phyloP scores from a whole-genome alignment of 2,113 vertebrate genomes.

The Podarcis cretensis region DNA sequence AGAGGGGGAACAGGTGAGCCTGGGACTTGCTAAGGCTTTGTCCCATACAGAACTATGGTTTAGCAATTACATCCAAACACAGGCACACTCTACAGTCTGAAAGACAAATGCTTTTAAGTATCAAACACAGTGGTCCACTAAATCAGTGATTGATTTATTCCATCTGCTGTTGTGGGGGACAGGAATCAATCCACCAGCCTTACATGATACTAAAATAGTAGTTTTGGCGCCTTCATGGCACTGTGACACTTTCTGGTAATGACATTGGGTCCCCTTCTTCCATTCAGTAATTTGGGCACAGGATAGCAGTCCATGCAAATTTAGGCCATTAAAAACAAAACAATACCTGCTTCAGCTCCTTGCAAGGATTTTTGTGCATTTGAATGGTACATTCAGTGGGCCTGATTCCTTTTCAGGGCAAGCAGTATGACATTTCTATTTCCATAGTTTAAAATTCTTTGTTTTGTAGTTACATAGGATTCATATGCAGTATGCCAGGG shows the following conservation, averaged over 20 bases:
- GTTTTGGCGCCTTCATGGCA: background rate
- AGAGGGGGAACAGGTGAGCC: no score
- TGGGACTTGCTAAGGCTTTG: no score
- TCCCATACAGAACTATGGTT: no score
- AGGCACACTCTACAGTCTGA: slow-evolving; percentile 17
- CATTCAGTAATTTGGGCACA: background rate
- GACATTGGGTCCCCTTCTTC: background rate
- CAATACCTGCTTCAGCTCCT: no score
- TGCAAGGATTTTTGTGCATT: background rate
- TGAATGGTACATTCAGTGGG: background rate
- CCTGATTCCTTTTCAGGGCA: background rate
- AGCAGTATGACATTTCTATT: no score
- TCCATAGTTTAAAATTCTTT: background rate
- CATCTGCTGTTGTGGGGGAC: no score
- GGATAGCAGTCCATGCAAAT: background rate
- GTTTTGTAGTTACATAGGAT: background rate
- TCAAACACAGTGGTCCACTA: background rate
- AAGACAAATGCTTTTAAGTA: background rate
- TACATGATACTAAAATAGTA: background rate
- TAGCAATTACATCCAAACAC: background rate
- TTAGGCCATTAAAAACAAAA: no score
- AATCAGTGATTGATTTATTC: background rate
- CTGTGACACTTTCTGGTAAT: background rate
- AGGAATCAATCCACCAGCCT: no score
- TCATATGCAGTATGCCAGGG: background rate